These are phyloP conservation scores for Myotis planiceps DNA, from an alignment of 2,797 vertebrate species.

Conservation along the genomic window DNA sequence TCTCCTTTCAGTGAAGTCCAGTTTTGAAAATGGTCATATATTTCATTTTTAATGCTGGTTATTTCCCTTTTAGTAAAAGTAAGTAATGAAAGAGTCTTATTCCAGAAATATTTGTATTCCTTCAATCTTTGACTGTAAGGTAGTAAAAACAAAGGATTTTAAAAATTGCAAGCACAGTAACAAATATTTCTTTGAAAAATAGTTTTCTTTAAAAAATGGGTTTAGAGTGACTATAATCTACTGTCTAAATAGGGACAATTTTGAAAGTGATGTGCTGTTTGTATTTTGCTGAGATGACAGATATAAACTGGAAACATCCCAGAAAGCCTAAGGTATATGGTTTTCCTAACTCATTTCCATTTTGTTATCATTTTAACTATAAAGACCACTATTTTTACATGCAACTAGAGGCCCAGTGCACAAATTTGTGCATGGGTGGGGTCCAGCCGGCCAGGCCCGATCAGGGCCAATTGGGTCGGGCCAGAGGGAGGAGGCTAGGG, in stretches of 20 bases:
- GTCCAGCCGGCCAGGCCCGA: no score
- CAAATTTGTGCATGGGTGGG: no score
- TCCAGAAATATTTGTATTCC: slow-evolving; percentile 85
- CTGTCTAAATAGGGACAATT: not conserved
- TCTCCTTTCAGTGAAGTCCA: slow-evolving; percentile 87
- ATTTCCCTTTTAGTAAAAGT: slow-evolving; percentile 85
- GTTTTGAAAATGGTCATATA: slow-evolving; percentile 84
- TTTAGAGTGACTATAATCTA: slow-evolving; percentile 10
- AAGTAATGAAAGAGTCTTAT: slow-evolving; percentile 84
- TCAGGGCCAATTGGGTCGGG: no score
- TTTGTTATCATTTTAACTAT: slow-evolving; percentile 5
- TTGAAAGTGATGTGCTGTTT: not conserved
- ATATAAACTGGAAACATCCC: not conserved
- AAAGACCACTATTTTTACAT: not conserved
- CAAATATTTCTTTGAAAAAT: slow-evolving; percentile 33
- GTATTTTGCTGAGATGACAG: not conserved
- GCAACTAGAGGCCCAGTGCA: no score
- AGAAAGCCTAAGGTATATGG: not conserved
- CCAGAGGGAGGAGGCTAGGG: no score
- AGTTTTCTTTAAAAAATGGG: slow-evolving; percentile 23
- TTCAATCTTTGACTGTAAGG: slow-evolving; percentile 84
- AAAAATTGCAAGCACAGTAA: slow-evolving; percentile 7
- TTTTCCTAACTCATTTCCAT: not conserved
- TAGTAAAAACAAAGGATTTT: slow-evolving; percentile 53
- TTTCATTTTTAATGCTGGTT: slow-evolving; percentile 85